Evolutionary conservation across 2,888 invertebrate genomes (phyloP), one percentile per base, ranked within the genome.

Genomic region (Serripes groenlandicus): DNA sequence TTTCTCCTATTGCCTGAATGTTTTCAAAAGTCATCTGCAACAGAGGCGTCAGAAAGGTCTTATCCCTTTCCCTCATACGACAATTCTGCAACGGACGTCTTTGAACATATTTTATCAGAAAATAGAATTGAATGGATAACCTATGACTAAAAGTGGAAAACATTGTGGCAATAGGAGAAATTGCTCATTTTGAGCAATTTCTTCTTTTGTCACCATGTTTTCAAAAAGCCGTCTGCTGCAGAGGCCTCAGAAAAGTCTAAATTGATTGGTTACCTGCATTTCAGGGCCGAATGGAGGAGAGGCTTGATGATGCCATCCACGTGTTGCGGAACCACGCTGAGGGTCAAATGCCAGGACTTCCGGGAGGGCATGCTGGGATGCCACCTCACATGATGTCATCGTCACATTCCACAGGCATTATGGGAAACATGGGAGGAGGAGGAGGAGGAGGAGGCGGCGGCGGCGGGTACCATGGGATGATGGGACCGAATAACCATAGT

Each of bases 251-350:
- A n/a, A n/a, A n/a, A n/a, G n/a, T n/a, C n/a, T n/a, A n/a, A n/a
- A n/a, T n/a, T n/a, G 26, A 26, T 58, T 72, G 58, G n/a, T 34
- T 58, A 26, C 26, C 26, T 18, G n/a, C 28, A 56, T 32, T 68
- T 97, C 98, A 98, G 90, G 97, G 97, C 91, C 96, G 98, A 81
- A 98, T 98, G 98, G 99, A 98, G 95, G 98, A 98, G 95, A 96
- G 98, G 86, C 95, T 99, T 93, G 98, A 98, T 75, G 92, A 92
- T 81, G 99, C 98, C 86, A 98, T 99, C 93, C 98, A 98, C 95
- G 98, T 99, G 78, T 95, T 99, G 90, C 96, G 98, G 93, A 98
- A 98, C 95, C 98, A 99, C 95, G 98, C 98, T 73, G 98, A 98
- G 95, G 97, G 97, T 83, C 95, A 96, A 87, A 95, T 96, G 94